phyloP scores from a whole-genome alignment of 2,888 invertebrate species.

The Morpho deidamia region DNA sequence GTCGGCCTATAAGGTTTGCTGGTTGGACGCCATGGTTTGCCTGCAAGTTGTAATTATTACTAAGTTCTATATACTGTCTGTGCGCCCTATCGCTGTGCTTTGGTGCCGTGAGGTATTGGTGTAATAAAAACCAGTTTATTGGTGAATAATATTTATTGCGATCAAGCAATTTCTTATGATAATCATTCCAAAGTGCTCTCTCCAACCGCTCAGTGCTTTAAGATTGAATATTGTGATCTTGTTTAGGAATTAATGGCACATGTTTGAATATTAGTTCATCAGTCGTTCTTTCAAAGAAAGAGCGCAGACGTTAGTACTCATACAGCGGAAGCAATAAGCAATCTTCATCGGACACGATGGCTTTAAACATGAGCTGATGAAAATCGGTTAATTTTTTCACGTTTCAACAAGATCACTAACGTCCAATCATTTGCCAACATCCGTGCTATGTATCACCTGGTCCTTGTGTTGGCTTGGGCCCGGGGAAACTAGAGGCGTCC shows the following conservation, averaged over 20 bases:
- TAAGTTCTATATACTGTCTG: constrained; percentile 53
- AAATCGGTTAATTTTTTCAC: constrained; percentile 15
- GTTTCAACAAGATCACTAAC: constrained; percentile 59
- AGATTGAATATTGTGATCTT: constrained; percentile 62
- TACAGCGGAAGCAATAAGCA: constrained; percentile 10
- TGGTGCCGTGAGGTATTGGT: constrained; percentile 70
- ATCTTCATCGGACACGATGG: constrained; percentile 14
- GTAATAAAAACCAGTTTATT: constrained; percentile 76
- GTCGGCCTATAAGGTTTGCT: constrained; percentile 66
- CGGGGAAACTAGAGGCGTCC: constrained; percentile 46
- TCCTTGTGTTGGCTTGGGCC: constrained; percentile 58
- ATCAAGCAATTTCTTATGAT: constrained; percentile 52
- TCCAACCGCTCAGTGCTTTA: constrained; percentile 49
- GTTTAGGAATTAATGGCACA: constrained; percentile 29
- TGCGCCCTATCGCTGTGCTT: constrained; percentile 41
- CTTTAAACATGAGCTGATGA: constrained; percentile 19
- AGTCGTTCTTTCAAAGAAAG: constrained; percentile 24
- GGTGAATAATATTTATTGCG: constrained; percentile 72
- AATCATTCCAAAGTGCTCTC: constrained; percentile 53
- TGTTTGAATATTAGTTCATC: constrained; percentile 23
- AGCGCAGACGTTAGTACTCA: constrained; percentile 17
- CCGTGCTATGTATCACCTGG: constrained; percentile 71
- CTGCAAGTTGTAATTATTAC: constrained; percentile 70
- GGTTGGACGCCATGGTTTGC: constrained; percentile 64
- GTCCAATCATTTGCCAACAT: constrained; percentile 52